Base-by-base conservation (phyloP, 1,140 invertebrate genomes). In the Drosophila takahashii region DNA sequence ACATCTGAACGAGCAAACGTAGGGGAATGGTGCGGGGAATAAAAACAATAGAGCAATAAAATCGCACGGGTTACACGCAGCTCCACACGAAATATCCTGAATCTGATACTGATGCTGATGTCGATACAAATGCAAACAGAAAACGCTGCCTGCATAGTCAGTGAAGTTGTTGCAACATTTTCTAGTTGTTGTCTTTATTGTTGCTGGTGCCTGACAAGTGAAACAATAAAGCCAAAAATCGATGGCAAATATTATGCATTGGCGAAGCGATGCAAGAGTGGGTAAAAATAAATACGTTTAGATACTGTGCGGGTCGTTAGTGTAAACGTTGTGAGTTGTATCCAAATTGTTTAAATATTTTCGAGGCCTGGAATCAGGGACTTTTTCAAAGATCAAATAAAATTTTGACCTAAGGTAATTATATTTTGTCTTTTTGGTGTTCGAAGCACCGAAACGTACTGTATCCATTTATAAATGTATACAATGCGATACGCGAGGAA, bases 151-250 rank as follows among this genome's bases (percentile, higher is more conserved):
- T 67, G 61, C 67, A 81, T 69, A 56, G 64, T 59, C 77, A 77
- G 77, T 80, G 26, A 51, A 71, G 69, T 70, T 70, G 62, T 56
- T 70, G 48, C 61, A 67, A 37, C 34, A 32, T 56, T 70, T 66
- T 67, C 58, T 39, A 44, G 64, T 56, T 67, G 34, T 45, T 37
- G 32, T 36, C 22, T 22, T 8, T 42, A 7, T 26, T 42, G 27
- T 48, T 42, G 27, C 53, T 75, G 34, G 52, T 45, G 67, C 29
- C 32, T 60, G 59, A 78, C 69, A 76, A 71, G 64, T 81, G 54
- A 86, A 86, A 86, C 75, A 81, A 86, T 79, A 81, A 72, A 54
- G 58, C 39, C 54, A 81, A 86, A 86, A 86, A 86, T 86, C 81
- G 78, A 86, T 86, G 45, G 62, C 48, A 81, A 76, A 78, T 81